phyloP scores from a whole-genome alignment of 2,113 vertebrate genomes.

The Pitta sordida region DNA sequence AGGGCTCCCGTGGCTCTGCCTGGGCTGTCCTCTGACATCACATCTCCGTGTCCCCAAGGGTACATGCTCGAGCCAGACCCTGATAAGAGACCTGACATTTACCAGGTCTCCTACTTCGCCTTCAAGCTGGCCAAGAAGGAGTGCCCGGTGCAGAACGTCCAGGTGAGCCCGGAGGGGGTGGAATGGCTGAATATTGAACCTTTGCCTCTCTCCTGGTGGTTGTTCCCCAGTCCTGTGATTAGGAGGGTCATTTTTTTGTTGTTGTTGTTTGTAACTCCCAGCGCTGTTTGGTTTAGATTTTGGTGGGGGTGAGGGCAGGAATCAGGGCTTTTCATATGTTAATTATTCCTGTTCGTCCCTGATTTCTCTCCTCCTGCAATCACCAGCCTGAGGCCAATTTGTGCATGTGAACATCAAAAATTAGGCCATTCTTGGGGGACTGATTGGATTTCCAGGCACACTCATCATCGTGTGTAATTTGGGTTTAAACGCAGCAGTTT shows the following conservation, averaged over 20 bases:
- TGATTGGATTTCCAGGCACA: not conserved
- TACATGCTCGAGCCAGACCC: constrained; percentile 98
- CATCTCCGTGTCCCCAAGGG: constrained; percentile 60
- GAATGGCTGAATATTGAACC: not conserved
- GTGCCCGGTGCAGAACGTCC: constrained; percentile 86
- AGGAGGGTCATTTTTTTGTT: not conserved
- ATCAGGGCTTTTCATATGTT: not conserved
- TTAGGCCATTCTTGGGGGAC: not conserved
- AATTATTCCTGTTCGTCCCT: not conserved
- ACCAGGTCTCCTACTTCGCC: constrained; percentile 94
- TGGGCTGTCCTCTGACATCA: not conserved
- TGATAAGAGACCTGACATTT: constrained; percentile 94
- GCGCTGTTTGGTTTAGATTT: not conserved
- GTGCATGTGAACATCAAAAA: not conserved
- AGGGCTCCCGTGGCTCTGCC: rapidly evolving
- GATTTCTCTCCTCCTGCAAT: not conserved
- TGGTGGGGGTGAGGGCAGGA: not conserved
- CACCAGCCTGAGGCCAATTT: not conserved
- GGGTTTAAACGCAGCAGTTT: not conserved
- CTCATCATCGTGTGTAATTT: not conserved
- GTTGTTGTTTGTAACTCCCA: not conserved
- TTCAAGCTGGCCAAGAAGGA: constrained; percentile 90
- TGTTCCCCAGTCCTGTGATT: not conserved
- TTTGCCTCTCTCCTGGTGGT: not conserved
- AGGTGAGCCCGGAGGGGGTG: constrained; percentile 80